Evolutionary conservation across 2,797 vertebrate species (phyloP).

Genomic region (Cyprinella venusta): DNA sequence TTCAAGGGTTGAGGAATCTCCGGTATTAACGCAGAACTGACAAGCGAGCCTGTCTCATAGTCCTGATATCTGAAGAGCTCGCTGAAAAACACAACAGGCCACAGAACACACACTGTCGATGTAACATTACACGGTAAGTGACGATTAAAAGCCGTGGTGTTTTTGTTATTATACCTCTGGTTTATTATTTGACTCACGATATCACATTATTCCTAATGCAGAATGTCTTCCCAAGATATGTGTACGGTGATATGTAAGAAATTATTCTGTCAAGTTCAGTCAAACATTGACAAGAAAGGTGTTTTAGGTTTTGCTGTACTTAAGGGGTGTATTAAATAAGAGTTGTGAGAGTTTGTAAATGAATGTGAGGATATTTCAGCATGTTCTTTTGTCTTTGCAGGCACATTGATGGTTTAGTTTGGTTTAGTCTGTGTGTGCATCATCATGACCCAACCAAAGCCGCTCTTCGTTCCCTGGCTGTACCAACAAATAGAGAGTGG

Average conservation of each 20-base stretch:
- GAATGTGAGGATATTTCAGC: background rate
- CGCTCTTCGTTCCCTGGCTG: slow-evolving; percentile 87
- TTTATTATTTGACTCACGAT: background rate
- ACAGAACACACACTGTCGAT: background rate
- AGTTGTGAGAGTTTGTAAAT: background rate
- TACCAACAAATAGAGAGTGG: slow-evolving; percentile 73
- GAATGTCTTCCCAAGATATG: background rate
- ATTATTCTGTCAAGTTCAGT: background rate
- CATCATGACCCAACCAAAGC: slow-evolving; percentile 81
- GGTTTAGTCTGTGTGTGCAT: background rate
- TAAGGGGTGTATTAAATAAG: background rate
- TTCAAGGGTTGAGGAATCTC: background rate
- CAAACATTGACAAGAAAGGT: background rate
- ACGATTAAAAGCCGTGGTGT: background rate
- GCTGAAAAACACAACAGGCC: background rate
- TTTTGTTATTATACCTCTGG: background rate
- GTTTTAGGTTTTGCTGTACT: background rate
- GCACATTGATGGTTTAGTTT: slow-evolving; percentile 5
- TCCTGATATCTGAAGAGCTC: background rate
- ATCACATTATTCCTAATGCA: background rate
- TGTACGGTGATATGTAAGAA: background rate
- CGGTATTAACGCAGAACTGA: background rate
- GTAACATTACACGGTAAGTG: background rate
- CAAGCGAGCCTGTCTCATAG: background rate
- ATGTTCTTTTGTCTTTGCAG: background rate